Evolutionary conservation across 2,888 invertebrate species (phyloP), one percentile per base, ranked within the genome.

Genomic region (Thereva unica): DNA sequence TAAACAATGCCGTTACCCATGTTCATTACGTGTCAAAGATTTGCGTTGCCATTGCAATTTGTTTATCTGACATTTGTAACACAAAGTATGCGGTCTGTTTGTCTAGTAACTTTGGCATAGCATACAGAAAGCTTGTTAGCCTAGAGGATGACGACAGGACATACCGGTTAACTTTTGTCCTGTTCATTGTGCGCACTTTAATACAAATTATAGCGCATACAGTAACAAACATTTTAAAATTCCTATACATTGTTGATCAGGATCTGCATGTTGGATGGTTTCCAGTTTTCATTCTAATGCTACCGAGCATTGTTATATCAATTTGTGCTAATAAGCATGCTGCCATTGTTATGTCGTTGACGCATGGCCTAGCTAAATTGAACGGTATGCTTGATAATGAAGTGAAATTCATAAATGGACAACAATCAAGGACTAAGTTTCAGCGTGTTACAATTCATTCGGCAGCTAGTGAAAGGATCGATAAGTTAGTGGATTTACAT

Each of bases 221-320:
- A 1, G 38, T 47, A 37, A 38, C 47, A 2, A 59, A 47, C 42
- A 10, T 59, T 12, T 49, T 59, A 7, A 59, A 59, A 35, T 45
- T 47, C n/a, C 38, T 59, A 12, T 59, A 59, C 34, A 59, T 59
- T 47, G 38, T 35, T n/a, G 59, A 59, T 34, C 47, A 59, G 47
- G 59, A 59, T 6, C 23, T 59, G 9, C 5, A 59, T n/a, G 59
- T 47, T n/a, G 47, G 59, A 6, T 59, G 59, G 59, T 59, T 59
- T 38, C 38, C 59, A 6, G 47, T 47, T 8, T 59, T 59, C 8
- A 38, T 59, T 35, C 38, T 59, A 12, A 59, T 59, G 59, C 38
- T 59, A 8, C 59, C 59, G 10, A 59, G 59, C 5, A 37, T 59
- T 37, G 59, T 59, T 4, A 59, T 59, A 8, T 59, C 59, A 4